Evolutionary conservation across 2,888 invertebrate species (phyloP), one percentile per base, ranked within the genome.

Genomic region (Mesorhabditis sp.): DNA sequence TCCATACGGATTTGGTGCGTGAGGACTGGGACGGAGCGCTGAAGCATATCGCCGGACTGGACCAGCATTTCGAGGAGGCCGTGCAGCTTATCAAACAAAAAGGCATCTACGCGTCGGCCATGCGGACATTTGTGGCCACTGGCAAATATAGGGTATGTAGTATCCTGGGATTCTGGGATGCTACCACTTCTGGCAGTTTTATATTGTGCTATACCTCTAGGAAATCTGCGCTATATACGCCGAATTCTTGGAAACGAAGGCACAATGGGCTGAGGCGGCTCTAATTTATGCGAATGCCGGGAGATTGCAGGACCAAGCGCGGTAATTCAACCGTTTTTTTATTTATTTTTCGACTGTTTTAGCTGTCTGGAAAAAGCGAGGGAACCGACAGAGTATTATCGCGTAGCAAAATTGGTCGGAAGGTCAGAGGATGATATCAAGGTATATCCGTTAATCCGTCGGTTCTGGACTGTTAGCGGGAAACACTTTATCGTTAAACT

Each of bases 11-110:
- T 65, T 45, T 80, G 61, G 70, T 75, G 42, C 67, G 83, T 28
- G 79, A 80, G 42, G 76, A 78, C 43, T 80, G 75, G 74, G 4
- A 45, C 3, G 70, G 72, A 5, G 83, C 81, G 4, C 69, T 83
- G 28, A 45, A 64, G 66, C 70, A 80, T 44, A 68, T 80, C 41
- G 67, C 77, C 4, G 43, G 68, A 13, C 69, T 80, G 28, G 73
- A 74, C 10, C 72, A 75, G 6, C 65, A 67, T 15, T 74, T 80
- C 63, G 81, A 80, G 41, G 80, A 80, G 62, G 80, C 77, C 43
- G 42, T 75, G 6, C 43, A 62, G 10, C 68, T 73, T 61, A 69
- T 80, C n/a, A 72, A 77, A 65, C 62, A 67, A 43, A 69, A 76
- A 43, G 43, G 67, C 2, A 67, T 80, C 4, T 75, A 80, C 50